Evolutionary conservation across 2,113 vertebrate genomes (phyloP).

Genomic region (Plectropomus leopardus): DNA sequence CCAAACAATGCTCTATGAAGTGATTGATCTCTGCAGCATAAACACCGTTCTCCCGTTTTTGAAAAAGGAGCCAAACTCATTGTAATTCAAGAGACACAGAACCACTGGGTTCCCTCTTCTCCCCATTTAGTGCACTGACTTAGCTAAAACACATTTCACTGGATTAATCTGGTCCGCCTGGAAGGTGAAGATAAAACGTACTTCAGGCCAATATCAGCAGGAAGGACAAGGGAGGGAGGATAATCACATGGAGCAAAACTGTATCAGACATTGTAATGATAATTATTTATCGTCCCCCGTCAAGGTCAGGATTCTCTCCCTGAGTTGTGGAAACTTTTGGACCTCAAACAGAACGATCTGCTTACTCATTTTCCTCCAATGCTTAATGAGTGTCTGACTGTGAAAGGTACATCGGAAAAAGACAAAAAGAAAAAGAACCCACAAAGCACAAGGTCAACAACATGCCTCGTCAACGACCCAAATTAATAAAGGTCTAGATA

Average conservation of each 20-base stretch:
- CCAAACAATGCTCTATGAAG: constrained; percentile 76
- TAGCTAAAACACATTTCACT: constrained; percentile 78
- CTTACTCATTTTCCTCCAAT: background rate
- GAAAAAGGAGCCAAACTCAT: constrained; percentile 53
- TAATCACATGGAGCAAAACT: constrained; percentile 67
- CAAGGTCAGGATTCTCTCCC: constrained; percentile 66
- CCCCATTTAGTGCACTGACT: constrained; percentile 67
- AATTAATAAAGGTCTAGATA: constrained; percentile 77
- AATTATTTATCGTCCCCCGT: constrained; percentile 72
- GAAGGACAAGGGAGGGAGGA: constrained; percentile 64
- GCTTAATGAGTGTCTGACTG: constrained; percentile 39
- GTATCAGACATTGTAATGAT: constrained; percentile 71
- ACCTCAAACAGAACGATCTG: constrained; percentile 15
- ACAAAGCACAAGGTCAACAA: constrained; percentile 68
- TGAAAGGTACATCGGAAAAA: constrained; percentile 11
- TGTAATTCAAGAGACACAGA: constrained; percentile 61
- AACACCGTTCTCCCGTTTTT: constrained; percentile 47
- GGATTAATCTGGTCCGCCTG: constrained; percentile 81
- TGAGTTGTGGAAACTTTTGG: constrained; percentile 47
- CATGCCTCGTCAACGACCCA: constrained; percentile 47
- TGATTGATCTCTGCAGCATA: constrained; percentile 71
- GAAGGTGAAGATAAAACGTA: constrained; percentile 81
- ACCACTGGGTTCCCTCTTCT: constrained; percentile 52
- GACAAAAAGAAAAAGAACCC: constrained; percentile 10
- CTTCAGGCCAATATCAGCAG: constrained; percentile 72